These are phyloP conservation scores for Cydia pomonella DNA, from an alignment of 1,140 invertebrate genomes.

Conservation along the genomic window DNA sequence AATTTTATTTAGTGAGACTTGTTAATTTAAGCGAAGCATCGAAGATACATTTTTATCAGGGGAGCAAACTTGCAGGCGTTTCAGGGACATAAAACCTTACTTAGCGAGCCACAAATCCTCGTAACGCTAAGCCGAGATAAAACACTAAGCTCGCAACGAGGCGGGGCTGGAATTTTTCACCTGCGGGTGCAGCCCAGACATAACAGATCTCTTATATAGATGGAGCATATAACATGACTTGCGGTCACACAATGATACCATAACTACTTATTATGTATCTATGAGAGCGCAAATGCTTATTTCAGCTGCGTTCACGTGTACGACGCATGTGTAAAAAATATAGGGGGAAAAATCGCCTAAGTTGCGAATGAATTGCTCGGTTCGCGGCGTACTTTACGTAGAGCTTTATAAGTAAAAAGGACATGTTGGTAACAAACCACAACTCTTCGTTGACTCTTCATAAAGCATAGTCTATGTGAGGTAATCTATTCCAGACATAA, in stretches of 20 bases:
- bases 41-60: conserved; percentile 73
- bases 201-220: neutral
- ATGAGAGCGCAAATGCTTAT: too few relatives aligned
- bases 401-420: neutral
- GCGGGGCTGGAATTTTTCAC: conserved; percentile 75
- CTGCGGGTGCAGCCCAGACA: conserved; percentile 47
- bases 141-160: conserved; percentile 73
- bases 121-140: conserved; percentile 80
- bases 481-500: conserved; percentile 12
- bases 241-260: conserved; percentile 39
- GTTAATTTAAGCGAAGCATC: conserved; percentile 49
- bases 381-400: too few relatives aligned
- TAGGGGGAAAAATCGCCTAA: too few relatives aligned
- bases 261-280: neutral
- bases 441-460: neutral
- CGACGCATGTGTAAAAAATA: too few relatives aligned
- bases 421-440: neutral
- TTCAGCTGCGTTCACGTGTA: too few relatives aligned
- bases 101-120: conserved; percentile 80
- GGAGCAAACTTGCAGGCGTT: conserved; percentile 72
- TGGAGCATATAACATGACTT: neutral
- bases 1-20: conserved; percentile 44
- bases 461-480: neutral
- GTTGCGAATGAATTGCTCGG: too few relatives aligned
- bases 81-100: conserved; percentile 77